These are phyloP conservation scores for Apteryx mantelli DNA, from an alignment of 2,113 vertebrate species.

Conservation along the genomic window DNA sequence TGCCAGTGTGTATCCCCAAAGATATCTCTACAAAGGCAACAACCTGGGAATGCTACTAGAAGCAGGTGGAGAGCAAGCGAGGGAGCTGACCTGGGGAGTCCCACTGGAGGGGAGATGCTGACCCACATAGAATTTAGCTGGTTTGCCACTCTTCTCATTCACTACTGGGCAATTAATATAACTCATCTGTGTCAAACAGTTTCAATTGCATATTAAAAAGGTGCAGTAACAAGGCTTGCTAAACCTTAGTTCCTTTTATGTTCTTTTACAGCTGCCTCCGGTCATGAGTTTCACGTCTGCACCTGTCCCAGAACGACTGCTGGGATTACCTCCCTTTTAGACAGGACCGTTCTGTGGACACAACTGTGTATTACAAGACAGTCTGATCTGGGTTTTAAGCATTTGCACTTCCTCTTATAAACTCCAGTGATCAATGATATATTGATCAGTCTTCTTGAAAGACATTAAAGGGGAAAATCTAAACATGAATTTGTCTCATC, in stretches of 20 bases:
- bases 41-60: background rate
- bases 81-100: background rate
- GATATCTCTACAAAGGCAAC: background rate
- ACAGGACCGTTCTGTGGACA: background rate
- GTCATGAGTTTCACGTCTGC: background rate
- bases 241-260: background rate
- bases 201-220: background rate
- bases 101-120: background rate
- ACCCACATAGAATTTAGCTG: background rate
- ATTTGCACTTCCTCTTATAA: background rate
- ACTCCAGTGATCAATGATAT: background rate
- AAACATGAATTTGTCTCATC: background rate
- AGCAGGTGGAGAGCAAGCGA: background rate
- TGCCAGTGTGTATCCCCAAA: background rate
- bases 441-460: background rate
- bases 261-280: background rate
- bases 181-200: background rate
- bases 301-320: background rate
- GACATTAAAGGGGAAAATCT: background rate
- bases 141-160: background rate
- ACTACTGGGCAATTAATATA: accelerated
- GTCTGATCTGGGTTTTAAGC: background rate
- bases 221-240: background rate
- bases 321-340: background rate
- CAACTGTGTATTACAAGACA: background rate